phyloP scores from a whole-genome alignment of 2,888 invertebrate genomes.

The Drosophila birchii region DNA sequence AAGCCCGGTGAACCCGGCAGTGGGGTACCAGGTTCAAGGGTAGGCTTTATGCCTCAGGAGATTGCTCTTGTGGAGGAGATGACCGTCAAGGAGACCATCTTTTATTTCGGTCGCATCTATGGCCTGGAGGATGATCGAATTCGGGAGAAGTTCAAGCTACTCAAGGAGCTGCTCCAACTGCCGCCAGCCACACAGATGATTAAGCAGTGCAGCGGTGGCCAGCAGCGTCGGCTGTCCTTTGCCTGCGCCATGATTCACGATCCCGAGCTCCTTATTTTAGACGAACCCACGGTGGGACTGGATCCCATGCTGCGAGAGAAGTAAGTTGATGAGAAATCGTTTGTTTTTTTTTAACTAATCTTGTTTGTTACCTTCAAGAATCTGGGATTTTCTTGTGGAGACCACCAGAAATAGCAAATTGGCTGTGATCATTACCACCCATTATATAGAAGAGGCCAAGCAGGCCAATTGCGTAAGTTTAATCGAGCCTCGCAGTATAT shows the following conservation, averaged over 20 bases:
- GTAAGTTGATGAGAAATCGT: conserved; percentile 84
- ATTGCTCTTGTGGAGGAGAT: conserved; percentile 92
- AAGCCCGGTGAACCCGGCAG: conserved; percentile 88
- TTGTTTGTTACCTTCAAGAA: conserved; percentile 86
- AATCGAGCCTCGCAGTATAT: fast-evolving
- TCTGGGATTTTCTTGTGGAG: conserved; percentile 93
- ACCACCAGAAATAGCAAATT: conserved; percentile 89
- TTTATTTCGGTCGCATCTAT: conserved; percentile 94
- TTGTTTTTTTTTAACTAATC: no score
- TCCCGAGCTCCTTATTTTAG: conserved; percentile 94
- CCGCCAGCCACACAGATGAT: conserved; percentile 89
- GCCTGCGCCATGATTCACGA: conserved; percentile 95
- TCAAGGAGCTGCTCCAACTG: conserved; percentile 90
- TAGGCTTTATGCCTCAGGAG: conserved; percentile 97
- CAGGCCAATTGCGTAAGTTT: conserved; percentile 90
- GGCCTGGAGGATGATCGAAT: conserved; percentile 89
- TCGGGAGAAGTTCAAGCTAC: conserved; percentile 88
- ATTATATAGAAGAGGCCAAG: conserved; percentile 96
- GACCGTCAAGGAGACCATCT: conserved; percentile 92
- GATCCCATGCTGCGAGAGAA: conserved; percentile 94
- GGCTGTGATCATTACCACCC: conserved; percentile 96
- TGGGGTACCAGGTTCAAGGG: conserved; percentile 89
- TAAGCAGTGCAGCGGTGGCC: conserved; percentile 93
- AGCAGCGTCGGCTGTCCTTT: conserved; percentile 94
- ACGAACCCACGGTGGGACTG: conserved; percentile 97